Evolutionary conservation across 1,140 invertebrate species (phyloP).

Genomic region (Heliothis virescens): DNA sequence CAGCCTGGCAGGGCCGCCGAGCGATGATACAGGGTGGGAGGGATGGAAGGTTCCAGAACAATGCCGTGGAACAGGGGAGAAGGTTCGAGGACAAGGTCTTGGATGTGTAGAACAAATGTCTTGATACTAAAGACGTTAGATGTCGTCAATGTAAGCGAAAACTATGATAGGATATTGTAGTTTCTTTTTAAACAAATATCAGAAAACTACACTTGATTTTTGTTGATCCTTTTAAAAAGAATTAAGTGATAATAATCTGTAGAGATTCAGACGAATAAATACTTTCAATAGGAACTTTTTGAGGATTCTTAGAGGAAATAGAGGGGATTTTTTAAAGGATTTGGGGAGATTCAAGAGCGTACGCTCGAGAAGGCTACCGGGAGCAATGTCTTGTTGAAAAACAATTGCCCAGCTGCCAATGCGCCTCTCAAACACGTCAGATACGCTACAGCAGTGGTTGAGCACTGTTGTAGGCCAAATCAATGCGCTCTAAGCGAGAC

Average conservation of each 20-base stretch:
- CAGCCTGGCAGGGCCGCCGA: slow-evolving; percentile 59
- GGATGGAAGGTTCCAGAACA: background rate
- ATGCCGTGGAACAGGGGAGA: background rate
- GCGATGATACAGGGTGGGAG: slow-evolving; percentile 54
- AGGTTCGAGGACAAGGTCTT: background rate
- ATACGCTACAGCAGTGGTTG: slow-evolving; percentile 79
- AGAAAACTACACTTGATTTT: background rate
- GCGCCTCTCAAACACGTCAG: slow-evolving; percentile 70
- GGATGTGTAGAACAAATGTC: background rate
- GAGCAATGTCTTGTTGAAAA: slow-evolving; percentile 84
- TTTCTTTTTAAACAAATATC: slow-evolving; percentile 19
- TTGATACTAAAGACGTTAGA: background rate
- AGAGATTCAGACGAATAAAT: background rate
- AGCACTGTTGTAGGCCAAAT: slow-evolving; percentile 73
- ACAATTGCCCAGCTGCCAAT: slow-evolving; percentile 80
- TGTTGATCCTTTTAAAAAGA: background rate
- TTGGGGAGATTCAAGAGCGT: background rate
- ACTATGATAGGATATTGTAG: background rate
- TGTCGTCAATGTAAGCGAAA: background rate
- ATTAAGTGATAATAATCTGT: too few species aligned
- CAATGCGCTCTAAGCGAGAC: slow-evolving; percentile 64
- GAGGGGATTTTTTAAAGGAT: background rate
- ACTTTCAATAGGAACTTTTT: slow-evolving; percentile 14
- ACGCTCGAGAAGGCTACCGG: slow-evolving; percentile 70
- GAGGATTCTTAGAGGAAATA: slow-evolving; percentile 15